Conservation (phyloP, 2,113 vertebrate species). For the Ondatra zibethicus region DNA sequence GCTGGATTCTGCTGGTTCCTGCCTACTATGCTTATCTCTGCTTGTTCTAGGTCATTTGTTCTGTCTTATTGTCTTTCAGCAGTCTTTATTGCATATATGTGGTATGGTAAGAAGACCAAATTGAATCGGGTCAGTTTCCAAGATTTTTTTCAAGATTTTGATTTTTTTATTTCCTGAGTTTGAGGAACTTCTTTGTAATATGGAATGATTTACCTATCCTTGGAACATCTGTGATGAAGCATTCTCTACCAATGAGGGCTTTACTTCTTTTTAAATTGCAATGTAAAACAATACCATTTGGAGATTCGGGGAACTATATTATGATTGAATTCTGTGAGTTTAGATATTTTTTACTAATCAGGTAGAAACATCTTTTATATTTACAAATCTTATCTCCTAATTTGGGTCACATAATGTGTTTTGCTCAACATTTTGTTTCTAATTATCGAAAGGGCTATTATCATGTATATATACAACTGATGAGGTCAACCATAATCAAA, state of each 20-base stretch:
- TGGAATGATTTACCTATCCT: neutral
- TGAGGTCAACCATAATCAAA: neutral
- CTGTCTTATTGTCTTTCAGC: no score
- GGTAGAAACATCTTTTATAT: neutral
- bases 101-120: no score
- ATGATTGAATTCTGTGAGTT: slow-evolving; percentile 36
- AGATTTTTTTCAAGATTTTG: no score
- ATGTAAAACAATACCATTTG: neutral
- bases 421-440: neutral
- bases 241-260: no score
- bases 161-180: neutral
- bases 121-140: no score
- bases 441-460: slow-evolving; percentile 1
- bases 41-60: neutral
- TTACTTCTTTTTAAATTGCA: no score
- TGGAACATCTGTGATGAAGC: no score
- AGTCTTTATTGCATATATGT: no score
- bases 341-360: neutral
- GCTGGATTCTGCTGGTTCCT: neutral
- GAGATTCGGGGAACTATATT: neutral
- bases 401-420: neutral
- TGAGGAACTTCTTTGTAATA: neutral
- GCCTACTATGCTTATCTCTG: neutral
- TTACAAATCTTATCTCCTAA: slow-evolving; percentile 54
- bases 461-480: neutral